A percentile compares a stretch with the other conserved stretches of the same genome.
Evolutionary conservation across 2,113 vertebrate genomes (phyloP).

Genomic region (Trematocara stigmaticum): DNA sequence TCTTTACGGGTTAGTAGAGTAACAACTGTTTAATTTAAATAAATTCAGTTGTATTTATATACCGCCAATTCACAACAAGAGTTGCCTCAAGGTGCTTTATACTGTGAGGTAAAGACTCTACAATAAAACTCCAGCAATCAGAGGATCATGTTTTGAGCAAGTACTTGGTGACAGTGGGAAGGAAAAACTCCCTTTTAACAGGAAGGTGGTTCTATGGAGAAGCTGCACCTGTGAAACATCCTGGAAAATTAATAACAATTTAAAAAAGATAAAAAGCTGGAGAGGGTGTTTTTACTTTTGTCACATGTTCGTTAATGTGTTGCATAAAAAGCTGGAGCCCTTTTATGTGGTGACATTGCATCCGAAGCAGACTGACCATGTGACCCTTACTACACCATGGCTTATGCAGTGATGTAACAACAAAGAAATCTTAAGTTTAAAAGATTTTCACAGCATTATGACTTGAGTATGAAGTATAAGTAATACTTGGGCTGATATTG

Average conservation of each 20-base stretch:
- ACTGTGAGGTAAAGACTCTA: neutral
- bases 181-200: neutral
- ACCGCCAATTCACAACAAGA: neutral
- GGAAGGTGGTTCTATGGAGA: neutral
- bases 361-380: neutral
- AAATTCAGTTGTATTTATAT: neutral
- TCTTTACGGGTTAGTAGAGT: neutral
- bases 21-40: neutral
- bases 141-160: neutral
- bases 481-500: neutral
- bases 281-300: neutral
- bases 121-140: neutral
- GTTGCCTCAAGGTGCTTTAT: neutral
- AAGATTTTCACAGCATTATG: neutral
- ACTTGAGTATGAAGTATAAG: neutral
- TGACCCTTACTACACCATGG: neutral
- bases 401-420: neutral
- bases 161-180: neutral
- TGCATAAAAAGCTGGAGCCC: neutral
- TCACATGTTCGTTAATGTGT: neutral
- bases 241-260: accelerated
- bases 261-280: neutral
- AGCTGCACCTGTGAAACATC: neutral
- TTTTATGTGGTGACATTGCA: neutral
- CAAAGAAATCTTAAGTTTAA: neutral